Percentiles rank a stretch among this genome's conserved stretches.
Conservation (phyloP, 2,113 vertebrate genomes). For the Indicator indicator region DNA sequence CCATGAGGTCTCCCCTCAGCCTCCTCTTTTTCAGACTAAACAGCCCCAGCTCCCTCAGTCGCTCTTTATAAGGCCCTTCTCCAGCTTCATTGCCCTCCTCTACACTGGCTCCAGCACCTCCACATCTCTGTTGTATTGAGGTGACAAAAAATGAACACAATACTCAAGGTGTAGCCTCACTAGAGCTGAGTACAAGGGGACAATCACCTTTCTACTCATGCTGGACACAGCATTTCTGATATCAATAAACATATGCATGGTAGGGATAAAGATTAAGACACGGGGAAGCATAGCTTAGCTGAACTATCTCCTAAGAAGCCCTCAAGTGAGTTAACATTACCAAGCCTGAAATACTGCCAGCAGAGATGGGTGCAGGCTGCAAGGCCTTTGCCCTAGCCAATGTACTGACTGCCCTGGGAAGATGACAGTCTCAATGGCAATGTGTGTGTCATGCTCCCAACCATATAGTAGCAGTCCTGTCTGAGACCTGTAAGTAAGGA, state of each 20-base stretch:
- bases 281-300: not conserved
- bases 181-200: no score
- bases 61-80: no score
- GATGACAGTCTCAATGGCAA: not conserved
- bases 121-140: no score
- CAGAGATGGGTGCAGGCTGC: not conserved
- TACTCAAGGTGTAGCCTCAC: no score
- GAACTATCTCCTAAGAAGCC: not conserved
- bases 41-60: no score
- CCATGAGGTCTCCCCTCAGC: no score
- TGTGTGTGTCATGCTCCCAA: not conserved
- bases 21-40: no score
- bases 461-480: slow-evolving; percentile 17
- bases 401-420: not conserved
- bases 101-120: no score
- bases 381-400: not conserved
- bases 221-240: no score
- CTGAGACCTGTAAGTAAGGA: slow-evolving; percentile 43
- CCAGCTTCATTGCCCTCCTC: no score
- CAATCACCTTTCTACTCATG: no score
- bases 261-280: not conserved
- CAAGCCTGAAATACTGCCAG: not conserved
- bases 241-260: not conserved
- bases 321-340: not conserved
- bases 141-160: no score